Percentiles rank a stretch among this genome's conserved stretches.
These are phyloP conservation scores for Catharus ustulatus DNA, from an alignment of 2,797 vertebrate species.

Conservation along the genomic window DNA sequence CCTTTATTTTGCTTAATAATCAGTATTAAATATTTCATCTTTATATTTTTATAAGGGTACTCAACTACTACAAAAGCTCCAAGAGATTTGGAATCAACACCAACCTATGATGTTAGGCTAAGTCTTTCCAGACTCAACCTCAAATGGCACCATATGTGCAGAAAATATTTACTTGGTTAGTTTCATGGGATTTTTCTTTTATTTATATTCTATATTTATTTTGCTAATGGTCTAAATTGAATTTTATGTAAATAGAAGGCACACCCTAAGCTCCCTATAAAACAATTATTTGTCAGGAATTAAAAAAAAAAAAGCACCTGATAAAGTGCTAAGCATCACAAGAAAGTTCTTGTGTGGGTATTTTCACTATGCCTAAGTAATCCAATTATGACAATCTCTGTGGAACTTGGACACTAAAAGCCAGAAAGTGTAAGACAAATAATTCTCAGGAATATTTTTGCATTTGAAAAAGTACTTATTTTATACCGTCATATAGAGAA, in stretches of 20 bases:
- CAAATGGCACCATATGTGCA: neutral
- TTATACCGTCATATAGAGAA: neutral
- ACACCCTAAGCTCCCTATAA: neutral
- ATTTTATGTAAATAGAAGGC: neutral
- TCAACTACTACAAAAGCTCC: neutral
- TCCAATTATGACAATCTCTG: neutral
- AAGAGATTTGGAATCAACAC: neutral
- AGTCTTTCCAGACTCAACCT: neutral
- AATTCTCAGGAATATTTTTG: neutral
- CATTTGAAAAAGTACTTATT: neutral
- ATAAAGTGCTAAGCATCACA: neutral
- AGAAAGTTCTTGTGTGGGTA: neutral
- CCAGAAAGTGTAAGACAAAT: neutral
- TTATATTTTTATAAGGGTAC: neutral
- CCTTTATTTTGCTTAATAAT: neutral
- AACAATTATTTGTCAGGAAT: slow-evolving; percentile 1
- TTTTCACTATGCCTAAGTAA: neutral
- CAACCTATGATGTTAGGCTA: neutral
- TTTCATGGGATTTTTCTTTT: neutral
- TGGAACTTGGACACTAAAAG: neutral
- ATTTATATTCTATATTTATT: slow-evolving; percentile 7
- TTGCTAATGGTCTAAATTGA: slow-evolving; percentile 13
- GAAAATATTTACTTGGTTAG: slow-evolving; percentile 1
- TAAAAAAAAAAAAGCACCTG: neutral
- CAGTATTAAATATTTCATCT: neutral